Evolutionary conservation across 2,113 vertebrate genomes (phyloP), one percentile per base, ranked within the genome.

Genomic region (Clupea harengus): DNA sequence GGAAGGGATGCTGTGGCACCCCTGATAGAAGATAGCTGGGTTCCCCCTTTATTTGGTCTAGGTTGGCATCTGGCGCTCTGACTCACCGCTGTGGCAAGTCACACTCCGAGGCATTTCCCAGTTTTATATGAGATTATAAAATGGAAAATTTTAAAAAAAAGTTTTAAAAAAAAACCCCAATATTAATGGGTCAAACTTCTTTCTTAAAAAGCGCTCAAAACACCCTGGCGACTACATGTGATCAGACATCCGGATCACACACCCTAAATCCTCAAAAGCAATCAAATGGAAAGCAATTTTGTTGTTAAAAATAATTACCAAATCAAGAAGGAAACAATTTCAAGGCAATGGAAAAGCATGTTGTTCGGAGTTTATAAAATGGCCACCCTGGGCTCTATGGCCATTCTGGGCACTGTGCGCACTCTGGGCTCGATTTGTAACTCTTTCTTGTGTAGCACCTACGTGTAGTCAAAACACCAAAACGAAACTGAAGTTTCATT

Each of bases 151-250:
- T n/a, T n/a, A 13, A 52, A 50, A 54, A 54, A 60, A 60, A 60
- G n/a, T n/a, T n/a, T n/a, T 60, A 6, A 60, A 60, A 22, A 22
- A 7, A 22, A 60, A 22, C 18, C 5, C 18, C 1, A 72, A 72
- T 72, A 72, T 72, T 72, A 72, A 72, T 72, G 8, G 11, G 28
- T 28, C n/a, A 25, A 72, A 72, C n/a, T 32, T 11, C 64, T 72
- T 72, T 72, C 64, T 72, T 72, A 72, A 28, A 72, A 72, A 72
- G 64, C 64, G 11, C n/a, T 32, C 64, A 72, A 25, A 32, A 72
- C 28, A 72, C n/a, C 15, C 54, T 60, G 20, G 54, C 22, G 20
- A 72, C 7, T 32, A 25, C 64, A 32, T 13, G 28, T 72, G 64
- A n/a, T 32, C n/a, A 72, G 1, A 32, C 39, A 39, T 39, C 39